Conservation (phyloP, 2,888 invertebrate species). For the Chouioia cunea region DNA sequence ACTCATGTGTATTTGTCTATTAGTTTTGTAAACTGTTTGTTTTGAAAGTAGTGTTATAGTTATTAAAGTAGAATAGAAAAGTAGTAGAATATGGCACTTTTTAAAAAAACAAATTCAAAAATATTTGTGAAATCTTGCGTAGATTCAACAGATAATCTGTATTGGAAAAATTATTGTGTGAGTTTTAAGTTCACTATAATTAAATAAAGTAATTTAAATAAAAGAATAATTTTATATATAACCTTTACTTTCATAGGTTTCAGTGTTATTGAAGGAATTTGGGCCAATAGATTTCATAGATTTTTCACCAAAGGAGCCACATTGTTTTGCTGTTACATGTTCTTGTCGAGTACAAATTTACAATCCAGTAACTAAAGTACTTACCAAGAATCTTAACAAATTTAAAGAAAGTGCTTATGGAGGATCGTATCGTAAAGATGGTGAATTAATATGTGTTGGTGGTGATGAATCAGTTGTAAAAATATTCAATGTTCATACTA, state of each 20-base stretch:
- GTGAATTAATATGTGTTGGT: slow-evolving; percentile 86
- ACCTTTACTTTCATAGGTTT: slow-evolving; percentile 8
- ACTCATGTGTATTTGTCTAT: no score
- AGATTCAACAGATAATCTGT: no score
- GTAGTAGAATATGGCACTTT: no score
- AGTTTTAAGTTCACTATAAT: no score
- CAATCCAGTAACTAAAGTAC: slow-evolving; percentile 86
- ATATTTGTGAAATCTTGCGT: no score
- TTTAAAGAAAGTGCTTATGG: slow-evolving; percentile 89
- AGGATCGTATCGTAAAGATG: slow-evolving; percentile 86
- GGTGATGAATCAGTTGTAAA: slow-evolving; percentile 90
- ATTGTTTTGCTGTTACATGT: slow-evolving; percentile 93
- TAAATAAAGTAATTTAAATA: no score
- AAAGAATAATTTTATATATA: no score
- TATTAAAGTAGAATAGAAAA: no score
- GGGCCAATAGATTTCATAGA: slow-evolving; percentile 92
- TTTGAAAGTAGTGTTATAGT: no score
- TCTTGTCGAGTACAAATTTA: slow-evolving; percentile 90
- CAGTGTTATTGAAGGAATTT: slow-evolving; percentile 91
- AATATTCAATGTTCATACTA: slow-evolving; percentile 89
- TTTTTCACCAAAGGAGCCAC: slow-evolving; percentile 89
- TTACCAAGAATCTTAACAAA: slow-evolving; percentile 84
- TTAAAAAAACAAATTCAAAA: no score
- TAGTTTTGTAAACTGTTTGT: no score
- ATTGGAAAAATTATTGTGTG: no score